Evolutionary conservation across 2,113 vertebrate species (phyloP).

Genomic region (Ceyx cyanopectus): DNA sequence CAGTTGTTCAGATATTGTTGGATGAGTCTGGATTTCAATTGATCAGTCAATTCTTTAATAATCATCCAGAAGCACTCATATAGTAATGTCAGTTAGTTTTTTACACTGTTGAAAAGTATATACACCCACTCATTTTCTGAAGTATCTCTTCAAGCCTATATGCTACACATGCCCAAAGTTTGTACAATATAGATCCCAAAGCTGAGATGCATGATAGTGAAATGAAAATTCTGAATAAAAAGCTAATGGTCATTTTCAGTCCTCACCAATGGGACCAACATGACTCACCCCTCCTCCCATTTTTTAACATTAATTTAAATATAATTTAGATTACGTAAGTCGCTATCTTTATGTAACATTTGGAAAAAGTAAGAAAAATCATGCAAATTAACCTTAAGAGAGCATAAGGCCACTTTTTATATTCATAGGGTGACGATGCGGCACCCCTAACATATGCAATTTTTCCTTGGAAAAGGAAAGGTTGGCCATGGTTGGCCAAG

Average conservation of each 20-base stretch:
- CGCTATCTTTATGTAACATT: not conserved
- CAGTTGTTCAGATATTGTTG: not conserved
- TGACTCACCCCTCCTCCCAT: not conserved
- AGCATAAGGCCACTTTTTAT: not conserved
- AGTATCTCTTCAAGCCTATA: not conserved
- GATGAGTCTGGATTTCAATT: not conserved
- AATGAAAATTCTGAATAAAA: not conserved
- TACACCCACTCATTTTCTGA: not conserved
- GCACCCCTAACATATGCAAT: not conserved
- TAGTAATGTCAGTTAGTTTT: not conserved
- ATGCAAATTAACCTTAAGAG: not conserved
- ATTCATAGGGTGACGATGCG: not conserved
- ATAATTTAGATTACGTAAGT: not conserved
- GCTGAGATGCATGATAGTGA: not conserved
- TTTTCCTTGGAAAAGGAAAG: not conserved
- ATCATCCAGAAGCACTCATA: not conserved
- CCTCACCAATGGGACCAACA: not conserved
- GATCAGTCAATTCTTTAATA: not conserved
- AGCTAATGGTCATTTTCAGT: not conserved
- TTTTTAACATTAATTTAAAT: not conserved
- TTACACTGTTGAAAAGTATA: not conserved
- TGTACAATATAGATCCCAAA: not conserved
- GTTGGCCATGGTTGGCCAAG: no score
- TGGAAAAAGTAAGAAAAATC: not conserved
- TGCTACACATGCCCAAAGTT: not conserved